Evolutionary conservation across 2,797 vertebrate species (phyloP), one percentile per base, ranked within the genome.

Genomic region (Nasua narica): DNA sequence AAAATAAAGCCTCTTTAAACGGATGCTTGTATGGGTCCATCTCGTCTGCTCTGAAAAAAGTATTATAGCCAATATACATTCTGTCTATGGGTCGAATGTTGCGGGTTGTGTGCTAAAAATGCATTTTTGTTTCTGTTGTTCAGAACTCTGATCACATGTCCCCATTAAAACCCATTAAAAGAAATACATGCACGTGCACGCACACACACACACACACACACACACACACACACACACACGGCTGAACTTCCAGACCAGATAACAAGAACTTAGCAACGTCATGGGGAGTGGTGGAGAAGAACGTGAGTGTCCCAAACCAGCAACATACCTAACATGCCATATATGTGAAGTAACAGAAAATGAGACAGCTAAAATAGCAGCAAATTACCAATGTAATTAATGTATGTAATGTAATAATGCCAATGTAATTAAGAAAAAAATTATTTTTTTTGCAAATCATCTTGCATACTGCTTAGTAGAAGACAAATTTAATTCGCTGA

Each of bases 1-100:
- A 84, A 89, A 95, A 52, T 58, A 87, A 96, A 97, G 79, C 11
- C 11, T 69, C 74, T 91, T 92, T 46, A 58, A 96, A 90, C 19
- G 32, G 65, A 93, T 43, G 25, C 78, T 43, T 69, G 87, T 52
- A 67, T 52, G 67, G 29, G 74, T n/a, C 89, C 32, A 70, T 76
- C 35, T 85, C 27, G 7, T 67, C 25, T 72, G 46, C 58, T 90
- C 40, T 76, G 35, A 54, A 84, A 93, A 90, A 29, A 81, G 35
- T 67, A 82, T 27, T 46, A 91, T 1, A 88, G 32, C 18, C 43
- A 87, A 43, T 29, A 89, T 12, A 79, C 25, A 93, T 52, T 82
- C 52, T 62, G 60, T 62, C 60, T 32, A 62, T 78, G 32, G 40
- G 54, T 69, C 37, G 56, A n/a, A 93, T 62, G 62, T 46, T 88